Base-by-base conservation (phyloP, 1,140 invertebrate genomes). In the Neodiprion fabricii region DNA sequence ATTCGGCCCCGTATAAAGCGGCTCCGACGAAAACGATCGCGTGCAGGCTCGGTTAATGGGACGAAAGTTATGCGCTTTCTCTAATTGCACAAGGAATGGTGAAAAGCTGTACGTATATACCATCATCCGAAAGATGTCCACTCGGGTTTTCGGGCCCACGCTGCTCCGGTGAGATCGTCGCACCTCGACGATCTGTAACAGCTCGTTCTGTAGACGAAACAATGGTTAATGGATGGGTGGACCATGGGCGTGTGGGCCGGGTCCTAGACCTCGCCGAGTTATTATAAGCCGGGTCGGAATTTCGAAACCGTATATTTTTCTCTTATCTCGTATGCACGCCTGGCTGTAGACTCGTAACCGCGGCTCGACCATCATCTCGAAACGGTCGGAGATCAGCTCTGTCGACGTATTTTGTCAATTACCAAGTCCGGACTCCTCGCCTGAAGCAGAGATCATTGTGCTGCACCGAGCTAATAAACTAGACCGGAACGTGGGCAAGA, bases 51-150 rank as follows among this genome's bases (percentile, higher is more conserved):
- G 28, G 28, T 61, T 61, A 61, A 61, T 61, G 53, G 53, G 11
- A 61, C 53, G n/a, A 61, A 61, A 61, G 53, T 61, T 61, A 61
- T 61, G 53, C n/a, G 53, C 53, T 17, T 17, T 61, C 53, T 61
- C 53, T 61, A 8, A 61, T 61, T 61, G 53, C 53, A 17, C 11
- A 61, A 14, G n/a, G 53, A 61, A 17, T 12, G 3, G 53, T 61
- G 53, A 12, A 61, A 14, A 12, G 7, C 4, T 3, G 53, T 14
- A 14, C n/a, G 53, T 61, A 5, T 14, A 61, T 5, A 61, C 53
- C 11, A 14, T 61, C 4, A 12, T 14, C 5, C 53, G 9, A 61
- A 61, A 61, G 4, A 9, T 12, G 53, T 17, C 11, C 11, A 61
- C 53, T 9, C 53, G n/a, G 53, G 9, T 61, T 61, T 12, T 61